Evolutionary conservation across 2,888 invertebrate genomes (phyloP).

Genomic region (Acanthacorydalis orientalis): DNA sequence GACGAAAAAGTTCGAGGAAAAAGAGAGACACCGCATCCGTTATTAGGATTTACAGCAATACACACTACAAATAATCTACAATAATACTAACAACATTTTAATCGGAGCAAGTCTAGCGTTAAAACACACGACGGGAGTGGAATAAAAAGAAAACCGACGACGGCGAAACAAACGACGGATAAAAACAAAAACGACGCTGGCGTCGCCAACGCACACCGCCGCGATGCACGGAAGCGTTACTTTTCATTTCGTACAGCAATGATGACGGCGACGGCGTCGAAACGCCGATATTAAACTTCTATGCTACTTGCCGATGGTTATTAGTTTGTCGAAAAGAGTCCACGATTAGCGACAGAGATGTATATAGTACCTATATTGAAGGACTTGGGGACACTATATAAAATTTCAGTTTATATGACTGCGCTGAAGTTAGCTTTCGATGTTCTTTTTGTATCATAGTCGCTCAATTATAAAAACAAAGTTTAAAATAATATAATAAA

Average conservation of each 20-base stretch:
- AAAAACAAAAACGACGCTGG: background rate
- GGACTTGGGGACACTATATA: too few relatives aligned
- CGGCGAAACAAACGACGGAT: background rate
- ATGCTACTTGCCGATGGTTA: background rate
- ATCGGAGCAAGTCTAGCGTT: slow-evolving; percentile 4
- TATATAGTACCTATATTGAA: too few relatives aligned
- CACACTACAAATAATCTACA: background rate
- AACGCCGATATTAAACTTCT: background rate
- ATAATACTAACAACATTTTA: slow-evolving; percentile 3
- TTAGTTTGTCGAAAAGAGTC: background rate
- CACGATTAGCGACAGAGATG: too few relatives aligned
- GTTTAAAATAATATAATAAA: too few relatives aligned
- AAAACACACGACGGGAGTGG: slow-evolving; percentile 1
- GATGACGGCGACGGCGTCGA: too few relatives aligned
- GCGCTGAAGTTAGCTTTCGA: too few relatives aligned
- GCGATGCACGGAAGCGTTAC: background rate
- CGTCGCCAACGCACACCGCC: background rate
- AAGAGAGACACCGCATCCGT: too few relatives aligned
- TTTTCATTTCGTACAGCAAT: background rate
- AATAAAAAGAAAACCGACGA: background rate
- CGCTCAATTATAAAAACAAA: too few relatives aligned
- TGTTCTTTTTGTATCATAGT: too few relatives aligned
- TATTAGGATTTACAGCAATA: background rate
- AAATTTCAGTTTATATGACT: too few relatives aligned
- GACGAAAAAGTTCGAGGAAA: too few relatives aligned